These are phyloP conservation scores for Delia radicum DNA, from an alignment of 1,140 invertebrate species.

Conservation along the genomic window DNA sequence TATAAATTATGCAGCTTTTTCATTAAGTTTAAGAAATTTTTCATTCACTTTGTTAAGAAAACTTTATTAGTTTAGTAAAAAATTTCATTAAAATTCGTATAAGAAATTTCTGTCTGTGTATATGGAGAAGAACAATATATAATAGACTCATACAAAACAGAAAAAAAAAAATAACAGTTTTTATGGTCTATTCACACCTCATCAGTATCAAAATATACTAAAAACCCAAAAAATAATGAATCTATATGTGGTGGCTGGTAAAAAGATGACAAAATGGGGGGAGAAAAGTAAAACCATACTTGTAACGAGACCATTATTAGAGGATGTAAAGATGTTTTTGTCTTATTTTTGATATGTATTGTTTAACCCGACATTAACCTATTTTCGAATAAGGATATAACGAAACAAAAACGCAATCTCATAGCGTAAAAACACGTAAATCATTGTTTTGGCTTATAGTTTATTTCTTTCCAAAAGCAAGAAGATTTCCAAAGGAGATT, in stretches of 20 bases:
- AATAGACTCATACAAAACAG: not conserved
- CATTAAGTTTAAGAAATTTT: no score
- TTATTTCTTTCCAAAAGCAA: not conserved
- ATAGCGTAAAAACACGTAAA: not conserved
- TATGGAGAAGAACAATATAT: not conserved
- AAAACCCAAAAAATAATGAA: not conserved
- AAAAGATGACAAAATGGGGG: no score
- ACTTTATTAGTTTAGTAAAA: no score
- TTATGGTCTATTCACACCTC: conserved; percentile 29
- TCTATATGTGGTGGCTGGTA: not conserved
- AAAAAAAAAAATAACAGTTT: conserved; percentile 1
- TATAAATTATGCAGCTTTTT: no score
- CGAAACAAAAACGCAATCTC: not conserved
- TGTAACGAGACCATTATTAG: no score
- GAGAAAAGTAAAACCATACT: not conserved
- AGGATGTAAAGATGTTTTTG: no score
- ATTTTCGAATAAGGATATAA: not conserved
- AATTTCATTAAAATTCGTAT: no score
- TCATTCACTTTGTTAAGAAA: no score
- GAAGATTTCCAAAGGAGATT: not conserved
- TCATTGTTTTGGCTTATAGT: not conserved
- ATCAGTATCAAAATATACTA: not conserved
- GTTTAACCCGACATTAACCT: not conserved
- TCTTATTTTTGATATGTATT: no score
- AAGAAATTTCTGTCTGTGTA: no score